Conservation (phyloP, 2,888 invertebrate genomes). For the Fragum fragum region DNA sequence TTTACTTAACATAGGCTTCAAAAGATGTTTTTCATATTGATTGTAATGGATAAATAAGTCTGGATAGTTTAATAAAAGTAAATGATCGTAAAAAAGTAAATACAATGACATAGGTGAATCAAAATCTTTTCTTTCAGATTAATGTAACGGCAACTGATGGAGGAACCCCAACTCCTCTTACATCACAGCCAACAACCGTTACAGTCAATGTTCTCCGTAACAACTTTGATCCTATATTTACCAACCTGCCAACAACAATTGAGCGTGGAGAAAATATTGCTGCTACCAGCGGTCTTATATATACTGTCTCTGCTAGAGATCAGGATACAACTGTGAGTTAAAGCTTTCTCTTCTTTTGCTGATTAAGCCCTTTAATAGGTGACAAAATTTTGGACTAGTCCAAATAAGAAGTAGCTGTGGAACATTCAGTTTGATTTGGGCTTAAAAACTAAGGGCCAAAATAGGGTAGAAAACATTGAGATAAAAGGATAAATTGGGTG, state of each 20-base stretch:
- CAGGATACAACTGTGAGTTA: constrained; percentile 50
- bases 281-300: constrained; percentile 29
- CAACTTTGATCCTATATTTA: constrained; percentile 60
- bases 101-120: no score
- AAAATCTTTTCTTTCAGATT: constrained; percentile 78
- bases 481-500: neutral
- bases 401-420: no score
- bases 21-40: no score
- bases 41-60: no score
- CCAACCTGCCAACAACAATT: constrained; percentile 49
- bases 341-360: neutral
- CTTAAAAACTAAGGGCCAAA: no score
- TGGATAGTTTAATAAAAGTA: no score
- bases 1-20: no score
- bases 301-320: constrained; percentile 56
- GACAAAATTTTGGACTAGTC: no score
- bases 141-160: constrained; percentile 78
- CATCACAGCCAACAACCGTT: constrained; percentile 43
- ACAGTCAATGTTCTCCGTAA: constrained; percentile 65
- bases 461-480: constrained; percentile 13
- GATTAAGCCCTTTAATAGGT: no score
- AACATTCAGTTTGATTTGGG: no score
- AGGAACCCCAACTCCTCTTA: constrained; percentile 65
- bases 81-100: no score
- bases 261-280: constrained; percentile 48